These are phyloP conservation scores for Rhinichthys osculus DNA, from an alignment of 2,797 vertebrate genomes.

Conservation along the genomic window DNA sequence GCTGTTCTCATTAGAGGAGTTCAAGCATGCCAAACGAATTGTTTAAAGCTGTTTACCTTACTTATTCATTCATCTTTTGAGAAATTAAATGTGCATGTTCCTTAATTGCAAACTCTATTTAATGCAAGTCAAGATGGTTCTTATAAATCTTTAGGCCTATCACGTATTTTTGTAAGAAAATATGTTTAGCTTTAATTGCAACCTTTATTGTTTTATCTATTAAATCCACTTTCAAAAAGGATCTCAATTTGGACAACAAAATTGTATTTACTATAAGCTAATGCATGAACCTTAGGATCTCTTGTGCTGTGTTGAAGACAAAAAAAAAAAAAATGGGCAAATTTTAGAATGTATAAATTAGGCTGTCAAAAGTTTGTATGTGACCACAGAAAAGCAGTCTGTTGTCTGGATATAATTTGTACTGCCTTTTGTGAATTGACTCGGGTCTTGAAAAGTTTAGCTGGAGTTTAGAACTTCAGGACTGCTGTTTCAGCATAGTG, in stretches of 20 bases:
- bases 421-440: conserved; percentile 2
- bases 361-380: background rate
- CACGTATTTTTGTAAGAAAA: background rate
- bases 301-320: background rate
- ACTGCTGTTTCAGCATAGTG: conserved; percentile 31
- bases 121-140: background rate
- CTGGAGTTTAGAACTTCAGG: background rate
- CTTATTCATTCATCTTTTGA: background rate
- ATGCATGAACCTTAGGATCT: background rate
- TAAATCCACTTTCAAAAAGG: background rate
- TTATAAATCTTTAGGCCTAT: conserved; percentile 8
- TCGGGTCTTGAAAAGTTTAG: conserved; percentile 1
- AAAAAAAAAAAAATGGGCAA: background rate
- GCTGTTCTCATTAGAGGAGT: background rate
- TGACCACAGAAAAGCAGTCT: background rate
- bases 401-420: background rate
- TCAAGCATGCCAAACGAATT: background rate
- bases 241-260: background rate
- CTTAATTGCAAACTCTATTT: background rate
- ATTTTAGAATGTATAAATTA: background rate
- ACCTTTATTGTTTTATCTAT: background rate
- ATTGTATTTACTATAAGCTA: background rate
- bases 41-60: conserved; percentile 16
- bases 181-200: background rate
- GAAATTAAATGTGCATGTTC: background rate